Evolutionary conservation across 2,888 invertebrate genomes (phyloP).

Genomic region (Trachelus troglodyta): DNA sequence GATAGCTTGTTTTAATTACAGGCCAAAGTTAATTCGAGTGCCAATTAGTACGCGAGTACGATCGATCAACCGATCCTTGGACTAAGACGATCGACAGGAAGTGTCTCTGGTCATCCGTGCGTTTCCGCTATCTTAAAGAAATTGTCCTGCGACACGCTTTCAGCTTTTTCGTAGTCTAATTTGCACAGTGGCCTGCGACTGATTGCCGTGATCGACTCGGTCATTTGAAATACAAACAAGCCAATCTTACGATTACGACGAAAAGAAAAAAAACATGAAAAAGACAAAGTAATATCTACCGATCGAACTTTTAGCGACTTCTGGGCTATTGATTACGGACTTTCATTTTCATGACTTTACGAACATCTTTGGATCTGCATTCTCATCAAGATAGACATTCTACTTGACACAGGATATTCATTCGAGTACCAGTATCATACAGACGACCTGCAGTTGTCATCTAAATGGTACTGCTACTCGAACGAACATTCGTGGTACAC

Average conservation of each 20-base stretch:
- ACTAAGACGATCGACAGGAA: neutral
- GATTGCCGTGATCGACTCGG: neutral
- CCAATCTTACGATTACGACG: neutral
- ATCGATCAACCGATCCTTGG: neutral
- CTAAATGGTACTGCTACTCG: too few species aligned
- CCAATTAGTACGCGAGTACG: neutral
- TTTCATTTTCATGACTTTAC: neutral
- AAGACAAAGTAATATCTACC: neutral
- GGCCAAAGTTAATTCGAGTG: neutral
- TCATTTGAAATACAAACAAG: neutral
- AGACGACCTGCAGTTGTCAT: too few species aligned
- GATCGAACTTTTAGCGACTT: constrained; percentile 3
- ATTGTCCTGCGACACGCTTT: constrained; percentile 20
- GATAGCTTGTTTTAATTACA: constrained; percentile 2
- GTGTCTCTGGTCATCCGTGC: constrained; percentile 4
- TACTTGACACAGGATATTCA: neutral
- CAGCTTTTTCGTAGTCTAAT: constrained; percentile 11
- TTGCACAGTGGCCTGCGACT: constrained; percentile 9
- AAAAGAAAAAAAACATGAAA: neutral
- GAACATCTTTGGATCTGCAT: neutral
- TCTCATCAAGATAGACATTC: neutral
- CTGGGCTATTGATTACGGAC: neutral
- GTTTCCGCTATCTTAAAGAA: constrained; percentile 16
- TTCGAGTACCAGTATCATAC: too few species aligned
- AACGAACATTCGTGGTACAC: too few species aligned